Evolutionary conservation across 2,888 invertebrate species (phyloP).

Genomic region (Entomobrya multifasciata): DNA sequence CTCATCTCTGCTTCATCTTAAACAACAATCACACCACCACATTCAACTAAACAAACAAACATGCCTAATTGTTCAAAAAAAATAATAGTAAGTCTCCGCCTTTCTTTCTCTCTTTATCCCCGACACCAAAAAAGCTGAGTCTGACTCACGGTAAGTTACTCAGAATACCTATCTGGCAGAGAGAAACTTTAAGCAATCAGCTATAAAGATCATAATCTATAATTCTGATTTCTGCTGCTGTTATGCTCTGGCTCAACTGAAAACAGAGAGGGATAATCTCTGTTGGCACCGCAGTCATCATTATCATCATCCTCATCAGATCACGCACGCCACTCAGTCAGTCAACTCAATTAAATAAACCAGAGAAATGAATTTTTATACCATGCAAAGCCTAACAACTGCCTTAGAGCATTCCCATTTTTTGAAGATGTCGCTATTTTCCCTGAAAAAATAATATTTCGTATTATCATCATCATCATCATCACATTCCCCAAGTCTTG

Average conservation of each 20-base stretch:
- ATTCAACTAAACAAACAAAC: too few relatives aligned
- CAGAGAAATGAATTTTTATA: too few relatives aligned
- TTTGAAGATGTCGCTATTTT: too few relatives aligned
- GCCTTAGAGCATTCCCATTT: too few relatives aligned
- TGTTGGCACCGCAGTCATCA: constrained; percentile 35
- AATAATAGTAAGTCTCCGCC: constrained; percentile 44
- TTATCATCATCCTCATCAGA: constrained; percentile 13
- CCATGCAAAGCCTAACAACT: too few relatives aligned
- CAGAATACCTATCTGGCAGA: neutral
- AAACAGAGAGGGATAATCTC: constrained; percentile 50
- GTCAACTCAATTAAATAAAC: too few relatives aligned
- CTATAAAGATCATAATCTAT: constrained; percentile 21
- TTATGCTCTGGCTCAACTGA: too few relatives aligned
- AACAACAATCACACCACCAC: too few relatives aligned
- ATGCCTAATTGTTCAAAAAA: constrained; percentile 51
- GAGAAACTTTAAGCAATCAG: neutral
- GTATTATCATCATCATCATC: neutral
- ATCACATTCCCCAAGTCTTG: neutral
- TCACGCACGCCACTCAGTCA: constrained; percentile 15
- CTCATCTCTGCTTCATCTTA: too few relatives aligned
- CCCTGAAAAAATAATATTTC: too few relatives aligned
- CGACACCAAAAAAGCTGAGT: neutral
- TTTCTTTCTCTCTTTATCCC: neutral
- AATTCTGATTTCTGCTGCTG: too few relatives aligned
- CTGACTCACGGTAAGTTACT: neutral